Evolutionary conservation across 2,888 invertebrate species (phyloP).

Genomic region (Nomada fabriciana): DNA sequence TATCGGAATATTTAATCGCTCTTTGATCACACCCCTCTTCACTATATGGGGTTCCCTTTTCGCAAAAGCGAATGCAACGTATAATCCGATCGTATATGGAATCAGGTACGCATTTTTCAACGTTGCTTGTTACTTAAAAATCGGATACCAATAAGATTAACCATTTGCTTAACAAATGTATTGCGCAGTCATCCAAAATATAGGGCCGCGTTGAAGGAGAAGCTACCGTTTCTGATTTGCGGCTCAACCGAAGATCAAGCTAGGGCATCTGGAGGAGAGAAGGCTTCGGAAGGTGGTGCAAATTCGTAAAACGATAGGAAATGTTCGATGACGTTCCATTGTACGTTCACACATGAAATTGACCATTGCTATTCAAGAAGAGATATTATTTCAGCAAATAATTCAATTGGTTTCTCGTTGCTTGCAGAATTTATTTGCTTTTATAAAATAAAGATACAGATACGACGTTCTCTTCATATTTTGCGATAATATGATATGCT

Average conservation of each 20-base stretch:
- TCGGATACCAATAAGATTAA: conserved; percentile 8
- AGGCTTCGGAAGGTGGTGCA: conserved; percentile 24
- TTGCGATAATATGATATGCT: conserved; percentile 52
- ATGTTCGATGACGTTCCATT: background rate
- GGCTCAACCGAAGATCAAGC: conserved; percentile 87
- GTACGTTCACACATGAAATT: background rate
- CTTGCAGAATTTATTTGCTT: conserved; percentile 81
- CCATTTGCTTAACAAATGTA: conserved; percentile 7
- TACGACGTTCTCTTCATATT: conserved; percentile 70
- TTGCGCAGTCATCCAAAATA: conserved; percentile 90
- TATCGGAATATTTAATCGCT: conserved; percentile 91
- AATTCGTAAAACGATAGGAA: conserved; percentile 1
- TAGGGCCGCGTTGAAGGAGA: conserved; percentile 90
- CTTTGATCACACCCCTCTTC: conserved; percentile 90
- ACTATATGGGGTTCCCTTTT: conserved; percentile 96
- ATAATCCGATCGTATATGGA: conserved; percentile 87
- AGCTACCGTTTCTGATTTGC: conserved; percentile 91
- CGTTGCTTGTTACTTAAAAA: background rate
- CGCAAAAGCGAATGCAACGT: conserved; percentile 87
- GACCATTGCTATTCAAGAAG: background rate
- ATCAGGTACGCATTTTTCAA: conserved; percentile 81
- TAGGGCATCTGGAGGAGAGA: conserved; percentile 78
- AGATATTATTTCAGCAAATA: background rate
- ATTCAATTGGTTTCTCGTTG: conserved; percentile 57
- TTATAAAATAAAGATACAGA: conserved; percentile 81